Evolutionary conservation across 2,113 vertebrate genomes (phyloP).

Genomic region (Tauraco erythrolophus): DNA sequence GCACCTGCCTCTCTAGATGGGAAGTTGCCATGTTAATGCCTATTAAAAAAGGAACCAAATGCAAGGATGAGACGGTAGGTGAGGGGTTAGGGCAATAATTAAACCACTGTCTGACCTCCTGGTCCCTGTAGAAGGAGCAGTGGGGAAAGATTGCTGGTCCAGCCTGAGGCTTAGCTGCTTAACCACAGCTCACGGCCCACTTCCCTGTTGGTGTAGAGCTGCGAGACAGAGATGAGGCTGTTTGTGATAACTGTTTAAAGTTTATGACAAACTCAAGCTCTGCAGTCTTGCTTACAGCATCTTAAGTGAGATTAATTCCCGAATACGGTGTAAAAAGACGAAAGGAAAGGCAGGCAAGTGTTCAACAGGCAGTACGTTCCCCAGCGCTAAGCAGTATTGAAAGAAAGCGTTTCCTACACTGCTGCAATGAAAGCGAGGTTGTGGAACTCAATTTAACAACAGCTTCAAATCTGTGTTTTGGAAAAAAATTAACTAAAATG

Average conservation of each 20-base stretch:
- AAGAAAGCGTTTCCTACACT: accelerated
- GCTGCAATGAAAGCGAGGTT: accelerated
- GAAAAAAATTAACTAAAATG: neutral
- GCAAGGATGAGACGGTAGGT: too few species aligned
- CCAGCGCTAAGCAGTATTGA: accelerated
- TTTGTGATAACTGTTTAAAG: accelerated
- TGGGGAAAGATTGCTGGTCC: neutral
- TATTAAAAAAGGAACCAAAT: neutral
- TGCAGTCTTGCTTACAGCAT: too few species aligned
- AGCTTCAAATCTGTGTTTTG: neutral
- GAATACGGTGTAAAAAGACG: accelerated
- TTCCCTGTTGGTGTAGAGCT: neutral
- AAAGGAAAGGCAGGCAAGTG: neutral
- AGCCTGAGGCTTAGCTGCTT: neutral
- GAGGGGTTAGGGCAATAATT: too few species aligned
- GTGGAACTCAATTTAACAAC: neutral
- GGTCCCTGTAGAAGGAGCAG: neutral
- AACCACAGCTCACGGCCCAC: accelerated
- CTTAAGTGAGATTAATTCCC: neutral
- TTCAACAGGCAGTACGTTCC: neutral
- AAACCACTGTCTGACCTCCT: neutral
- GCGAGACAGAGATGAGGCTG: accelerated
- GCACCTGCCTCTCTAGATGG: neutral
- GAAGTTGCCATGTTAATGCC: neutral
- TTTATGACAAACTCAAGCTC: accelerated